These are phyloP conservation scores for Cladopsammia gracilis DNA, from an alignment of 64 coral and sea anemone species.

Conservation along the genomic window DNA sequence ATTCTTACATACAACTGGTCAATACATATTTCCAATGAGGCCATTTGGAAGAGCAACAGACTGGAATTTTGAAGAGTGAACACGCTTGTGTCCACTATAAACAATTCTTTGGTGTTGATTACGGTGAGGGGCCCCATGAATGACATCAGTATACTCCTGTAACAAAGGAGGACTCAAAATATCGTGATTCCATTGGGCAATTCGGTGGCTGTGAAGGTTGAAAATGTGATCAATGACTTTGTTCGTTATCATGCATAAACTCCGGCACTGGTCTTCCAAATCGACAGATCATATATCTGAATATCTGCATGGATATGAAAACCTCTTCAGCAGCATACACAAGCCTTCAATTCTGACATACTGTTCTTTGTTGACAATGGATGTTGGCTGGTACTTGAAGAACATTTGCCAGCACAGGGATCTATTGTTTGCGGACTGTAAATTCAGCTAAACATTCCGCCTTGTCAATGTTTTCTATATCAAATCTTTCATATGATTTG, in stretches of 20 bases:
- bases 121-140: background rate
- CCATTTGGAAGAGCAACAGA: background rate
- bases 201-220: background rate
- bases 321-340: background rate
- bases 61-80: background rate
- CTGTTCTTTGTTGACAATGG: no score
- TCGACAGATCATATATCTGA: background rate
- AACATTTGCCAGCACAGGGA: no score
- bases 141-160: background rate
- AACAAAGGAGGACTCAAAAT: background rate
- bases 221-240: background rate
- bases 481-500: no score
- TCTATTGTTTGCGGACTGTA: no score
- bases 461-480: no score
- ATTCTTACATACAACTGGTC: no score
- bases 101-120: background rate
- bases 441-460: no score
- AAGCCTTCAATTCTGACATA: no score
- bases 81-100: background rate
- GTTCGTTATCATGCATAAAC: background rate
- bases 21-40: background rate
- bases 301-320: background rate
- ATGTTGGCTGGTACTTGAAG: no score
- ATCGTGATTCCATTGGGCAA: background rate
- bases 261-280: slow-evolving; percentile 5